A percentile compares a stretch with the other conserved stretches of the same genome.
phyloP scores from a whole-genome alignment of 2,797 vertebrate genomes.

The Sternarchorhynchus goeldii region DNA sequence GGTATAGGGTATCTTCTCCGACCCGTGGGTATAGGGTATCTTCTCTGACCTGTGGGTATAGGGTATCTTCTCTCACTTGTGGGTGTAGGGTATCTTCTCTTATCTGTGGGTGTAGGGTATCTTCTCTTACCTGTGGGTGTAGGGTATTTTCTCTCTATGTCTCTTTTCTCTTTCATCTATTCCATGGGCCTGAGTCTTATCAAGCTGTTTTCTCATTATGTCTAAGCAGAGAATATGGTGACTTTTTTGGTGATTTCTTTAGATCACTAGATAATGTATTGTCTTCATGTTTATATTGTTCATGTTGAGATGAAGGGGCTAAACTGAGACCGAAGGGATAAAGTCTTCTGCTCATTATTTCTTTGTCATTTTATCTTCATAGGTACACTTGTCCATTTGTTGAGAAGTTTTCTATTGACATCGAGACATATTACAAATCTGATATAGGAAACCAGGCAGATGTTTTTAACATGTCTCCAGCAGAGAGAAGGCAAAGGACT shows the following conservation, averaged over 20 bases:
- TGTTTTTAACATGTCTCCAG: slow-evolving; percentile 89
- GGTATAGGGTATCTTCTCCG: too few relatives aligned
- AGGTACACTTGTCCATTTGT: slow-evolving; percentile 98
- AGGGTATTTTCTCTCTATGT: not conserved
- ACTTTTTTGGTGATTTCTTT: too few relatives aligned
- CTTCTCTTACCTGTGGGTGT: not conserved
- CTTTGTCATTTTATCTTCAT: slow-evolving; percentile 30
- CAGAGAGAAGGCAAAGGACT: slow-evolving; percentile 86
- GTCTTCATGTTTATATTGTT: too few relatives aligned
- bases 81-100: too few relatives aligned
- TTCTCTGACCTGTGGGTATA: too few relatives aligned
- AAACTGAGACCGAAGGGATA: not conserved
- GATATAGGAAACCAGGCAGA: slow-evolving; percentile 88
- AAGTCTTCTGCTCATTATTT: not conserved
- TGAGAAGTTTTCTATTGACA: slow-evolving; percentile 99
- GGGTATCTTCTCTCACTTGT: too few relatives aligned
- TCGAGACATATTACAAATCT: slow-evolving; percentile 93
- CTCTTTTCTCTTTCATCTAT: not conserved
- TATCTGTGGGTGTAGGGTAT: too few relatives aligned
- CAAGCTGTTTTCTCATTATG: not conserved
- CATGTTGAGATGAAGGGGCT: too few relatives aligned
- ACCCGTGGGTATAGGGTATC: too few relatives aligned
- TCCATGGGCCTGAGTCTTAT: not conserved
- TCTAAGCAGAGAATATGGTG: not conserved
- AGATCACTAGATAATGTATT: too few relatives aligned